These are phyloP conservation scores for Vanessa cardui DNA, from an alignment of 2,888 invertebrate genomes.

Conservation along the genomic window DNA sequence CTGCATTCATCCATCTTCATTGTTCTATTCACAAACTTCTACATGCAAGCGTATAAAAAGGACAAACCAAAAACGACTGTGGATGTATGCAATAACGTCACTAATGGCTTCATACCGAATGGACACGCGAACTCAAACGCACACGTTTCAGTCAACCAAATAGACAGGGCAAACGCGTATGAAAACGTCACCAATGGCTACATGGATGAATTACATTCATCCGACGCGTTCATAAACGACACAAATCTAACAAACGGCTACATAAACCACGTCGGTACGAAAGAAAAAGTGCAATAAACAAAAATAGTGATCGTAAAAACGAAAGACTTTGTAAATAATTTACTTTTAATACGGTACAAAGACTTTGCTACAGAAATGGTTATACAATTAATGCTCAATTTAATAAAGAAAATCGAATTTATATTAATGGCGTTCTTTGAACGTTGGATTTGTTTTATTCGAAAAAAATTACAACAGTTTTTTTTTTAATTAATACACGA, in stretches of 20 bases:
- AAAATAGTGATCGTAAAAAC: background rate
- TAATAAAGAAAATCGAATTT: background rate
- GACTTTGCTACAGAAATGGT: constrained; percentile 7
- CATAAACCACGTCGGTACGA: constrained; percentile 54
- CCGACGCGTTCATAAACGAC: constrained; percentile 12
- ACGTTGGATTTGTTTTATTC: too few relatives aligned
- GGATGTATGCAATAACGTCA: constrained; percentile 53
- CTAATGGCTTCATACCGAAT: constrained; percentile 44
- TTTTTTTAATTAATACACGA: too few relatives aligned
- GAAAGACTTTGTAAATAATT: constrained; percentile 26
- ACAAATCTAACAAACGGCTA: constrained; percentile 52
- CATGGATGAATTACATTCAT: constrained; percentile 4
- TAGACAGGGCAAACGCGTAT: constrained; percentile 44
- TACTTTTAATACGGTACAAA: constrained; percentile 30
- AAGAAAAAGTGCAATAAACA: constrained; percentile 70
- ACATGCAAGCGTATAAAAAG: constrained; percentile 89
- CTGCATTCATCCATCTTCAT: constrained; percentile 95
- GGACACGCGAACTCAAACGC: constrained; percentile 45
- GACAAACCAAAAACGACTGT: constrained; percentile 46
- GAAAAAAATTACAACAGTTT: too few relatives aligned
- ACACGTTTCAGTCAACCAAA: constrained; percentile 9
- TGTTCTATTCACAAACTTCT: constrained; percentile 95
- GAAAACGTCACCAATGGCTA: constrained; percentile 39
- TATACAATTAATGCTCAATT: constrained; percentile 19
- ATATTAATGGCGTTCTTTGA: too few relatives aligned